Base-by-base conservation (phyloP, 1,140 invertebrate species). In the Achatina immaculata region DNA sequence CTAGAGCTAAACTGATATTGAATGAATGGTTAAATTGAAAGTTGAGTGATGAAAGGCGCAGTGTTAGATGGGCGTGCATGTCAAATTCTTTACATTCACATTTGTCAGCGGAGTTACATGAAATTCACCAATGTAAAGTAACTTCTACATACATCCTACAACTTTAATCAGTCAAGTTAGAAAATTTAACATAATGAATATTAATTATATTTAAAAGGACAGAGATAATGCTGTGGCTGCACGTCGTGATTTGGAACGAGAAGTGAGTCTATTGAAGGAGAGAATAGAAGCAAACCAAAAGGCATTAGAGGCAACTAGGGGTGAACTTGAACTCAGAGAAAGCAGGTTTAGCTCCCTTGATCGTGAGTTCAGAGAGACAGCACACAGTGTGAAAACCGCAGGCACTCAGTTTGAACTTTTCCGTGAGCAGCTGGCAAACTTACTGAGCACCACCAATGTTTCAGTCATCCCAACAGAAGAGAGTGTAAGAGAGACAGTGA, bases 311-410 rank as follows among this genome's bases (percentile, higher is more conserved):
- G 88, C 89, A 36, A 87, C 88, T n/a, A 84, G 84, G 38, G 79
- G 81, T 45, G 91, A 92, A 78, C 79, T 92, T 24, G 87, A 90
- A 4, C 81, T 90, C 40, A 82, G 86, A 51, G 88, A 90, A 40
- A 42, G 75, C 19, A 84, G 87, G 9, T 81, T 89, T 16, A 82
- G 69, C 14, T 78, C 82, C 1, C 80, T 89, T 21, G 86, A 89
- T 34, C 65, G 82, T 24, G 87, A 89, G 40, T 71, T 83, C 24
- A 81, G 89, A 51, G 81, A 85, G 34, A 85, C 81, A 16, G 71
- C 85, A 6, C 84, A 87, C 65, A 83, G 78, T 75, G 78, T 87
- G 2, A 85, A 83, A 4, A 85, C 69, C 48, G 34, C 84, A 24
- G 77, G 85, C 38, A 87, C 85, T 36, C 86, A 88, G 78, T 85